Evolutionary conservation across 2,797 vertebrate genomes (phyloP).

Genomic region (Loris lydekkerianus): DNA sequence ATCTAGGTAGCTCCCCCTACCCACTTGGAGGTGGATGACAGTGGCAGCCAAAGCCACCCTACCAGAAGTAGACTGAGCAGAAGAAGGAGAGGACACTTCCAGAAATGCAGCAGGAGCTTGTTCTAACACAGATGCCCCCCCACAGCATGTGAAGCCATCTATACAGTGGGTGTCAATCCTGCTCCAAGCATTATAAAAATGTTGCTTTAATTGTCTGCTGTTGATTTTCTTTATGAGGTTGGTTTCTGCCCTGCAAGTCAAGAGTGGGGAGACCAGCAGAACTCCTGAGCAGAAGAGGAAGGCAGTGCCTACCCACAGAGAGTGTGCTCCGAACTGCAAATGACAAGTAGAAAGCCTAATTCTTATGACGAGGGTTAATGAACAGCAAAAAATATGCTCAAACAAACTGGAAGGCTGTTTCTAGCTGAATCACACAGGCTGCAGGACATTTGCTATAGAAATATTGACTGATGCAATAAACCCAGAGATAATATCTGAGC

Average conservation of each 20-base stretch:
- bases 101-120: not conserved
- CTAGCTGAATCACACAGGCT: not conserved
- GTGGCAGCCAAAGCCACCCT: not conserved
- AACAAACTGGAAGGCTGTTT: not conserved
- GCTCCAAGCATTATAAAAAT: not conserved
- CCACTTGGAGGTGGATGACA: not conserved
- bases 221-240: not conserved
- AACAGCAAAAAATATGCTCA: not conserved
- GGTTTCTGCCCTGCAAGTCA: not conserved
- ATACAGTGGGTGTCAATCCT: not conserved
- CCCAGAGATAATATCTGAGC: conserved; percentile 51
- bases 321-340: not conserved
- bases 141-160: not conserved
- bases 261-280: not conserved
- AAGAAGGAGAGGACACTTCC: not conserved
- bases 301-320: not conserved
- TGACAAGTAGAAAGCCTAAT: not conserved
- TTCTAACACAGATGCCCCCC: not conserved
- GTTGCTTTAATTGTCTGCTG: not conserved
- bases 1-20: not conserved
- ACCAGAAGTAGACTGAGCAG: not conserved
- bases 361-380: not conserved
- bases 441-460: not conserved
- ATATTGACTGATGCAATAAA: not conserved
- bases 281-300: not conserved